Evolutionary conservation across 2,888 invertebrate species (phyloP).

Genomic region (Andrena marginata): DNA sequence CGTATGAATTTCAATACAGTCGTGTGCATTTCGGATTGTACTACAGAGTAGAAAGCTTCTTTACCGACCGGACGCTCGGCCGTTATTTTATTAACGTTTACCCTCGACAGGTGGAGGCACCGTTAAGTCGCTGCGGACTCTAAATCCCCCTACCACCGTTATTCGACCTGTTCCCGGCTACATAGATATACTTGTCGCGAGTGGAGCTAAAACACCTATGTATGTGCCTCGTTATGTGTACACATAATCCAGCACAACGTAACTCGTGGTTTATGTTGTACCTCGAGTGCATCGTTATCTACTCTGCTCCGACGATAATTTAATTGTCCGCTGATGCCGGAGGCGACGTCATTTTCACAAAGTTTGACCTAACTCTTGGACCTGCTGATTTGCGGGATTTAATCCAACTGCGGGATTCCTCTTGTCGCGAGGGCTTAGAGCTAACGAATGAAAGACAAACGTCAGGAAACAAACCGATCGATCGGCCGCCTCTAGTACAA

Average conservation of each 20-base stretch:
- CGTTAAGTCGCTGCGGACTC: neutral
- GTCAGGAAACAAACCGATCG: neutral
- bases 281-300: conserved; percentile 74
- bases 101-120: conserved; percentile 38
- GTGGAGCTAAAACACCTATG: conserved; percentile 51
- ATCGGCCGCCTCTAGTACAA: no score
- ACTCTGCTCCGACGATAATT: conserved; percentile 72
- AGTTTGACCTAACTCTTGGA: conserved; percentile 59
- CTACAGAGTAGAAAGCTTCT: conserved; percentile 3
- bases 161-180: conserved; percentile 30
- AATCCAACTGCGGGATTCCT: conserved; percentile 17
- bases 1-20: no score
- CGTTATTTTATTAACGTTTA: neutral
- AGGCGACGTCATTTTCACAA: conserved; percentile 67
- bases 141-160: neutral
- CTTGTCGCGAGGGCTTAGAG: neutral
- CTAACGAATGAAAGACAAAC: neutral
- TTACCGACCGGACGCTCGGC: neutral
- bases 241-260: conserved; percentile 65
- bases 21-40: neutral
- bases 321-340: conserved; percentile 68
- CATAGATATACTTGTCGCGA: conserved; percentile 43
- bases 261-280: conserved; percentile 71
- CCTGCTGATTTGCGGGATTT: conserved; percentile 52
- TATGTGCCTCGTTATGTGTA: conserved; percentile 60